These are phyloP conservation scores for Peribatodes rhomboidaria DNA, from an alignment of 2,888 invertebrate species.

Conservation along the genomic window DNA sequence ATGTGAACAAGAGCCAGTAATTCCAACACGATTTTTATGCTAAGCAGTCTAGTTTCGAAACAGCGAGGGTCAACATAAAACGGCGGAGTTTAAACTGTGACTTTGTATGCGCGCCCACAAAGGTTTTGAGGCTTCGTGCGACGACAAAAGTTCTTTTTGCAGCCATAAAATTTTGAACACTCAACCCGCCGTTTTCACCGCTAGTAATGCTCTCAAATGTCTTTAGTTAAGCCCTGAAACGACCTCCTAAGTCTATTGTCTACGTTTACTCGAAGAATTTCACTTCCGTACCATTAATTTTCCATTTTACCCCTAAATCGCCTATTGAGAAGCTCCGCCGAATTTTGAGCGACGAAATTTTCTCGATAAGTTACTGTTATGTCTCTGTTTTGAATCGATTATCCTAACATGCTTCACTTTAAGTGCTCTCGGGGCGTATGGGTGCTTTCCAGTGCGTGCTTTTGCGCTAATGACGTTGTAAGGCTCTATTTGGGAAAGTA, in stretches of 20 bases:
- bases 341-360: slow-evolving; percentile 68
- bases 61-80: slow-evolving; percentile 9
- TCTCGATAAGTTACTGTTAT: slow-evolving; percentile 69
- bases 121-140: slow-evolving; percentile 19
- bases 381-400: slow-evolving; percentile 56
- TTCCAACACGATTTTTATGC: neutral
- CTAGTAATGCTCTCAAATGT: slow-evolving; percentile 54
- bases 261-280: slow-evolving; percentile 72
- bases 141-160: slow-evolving; percentile 34
- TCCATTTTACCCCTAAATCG: slow-evolving; percentile 76
- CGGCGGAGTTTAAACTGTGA: slow-evolving; percentile 47
- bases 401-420: slow-evolving; percentile 55
- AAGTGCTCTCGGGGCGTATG: slow-evolving; percentile 34
- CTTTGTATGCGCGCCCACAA: slow-evolving; percentile 46
- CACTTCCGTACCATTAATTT: slow-evolving; percentile 81
- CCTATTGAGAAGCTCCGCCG: slow-evolving; percentile 69
- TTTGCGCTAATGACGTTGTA: slow-evolving; percentile 29
- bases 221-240: slow-evolving; percentile 61
- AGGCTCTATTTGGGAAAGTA: neutral
- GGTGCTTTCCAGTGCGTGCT: slow-evolving; percentile 22
- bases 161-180: slow-evolving; percentile 34
- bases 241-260: slow-evolving; percentile 68
- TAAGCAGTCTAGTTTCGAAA: neutral
- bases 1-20: neutral
- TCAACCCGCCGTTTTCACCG: slow-evolving; percentile 45